Percentiles rank a stretch among this genome's conserved stretches.
Evolutionary conservation across 2,888 invertebrate species (phyloP).

Genomic region (Melinaea marsaeus): DNA sequence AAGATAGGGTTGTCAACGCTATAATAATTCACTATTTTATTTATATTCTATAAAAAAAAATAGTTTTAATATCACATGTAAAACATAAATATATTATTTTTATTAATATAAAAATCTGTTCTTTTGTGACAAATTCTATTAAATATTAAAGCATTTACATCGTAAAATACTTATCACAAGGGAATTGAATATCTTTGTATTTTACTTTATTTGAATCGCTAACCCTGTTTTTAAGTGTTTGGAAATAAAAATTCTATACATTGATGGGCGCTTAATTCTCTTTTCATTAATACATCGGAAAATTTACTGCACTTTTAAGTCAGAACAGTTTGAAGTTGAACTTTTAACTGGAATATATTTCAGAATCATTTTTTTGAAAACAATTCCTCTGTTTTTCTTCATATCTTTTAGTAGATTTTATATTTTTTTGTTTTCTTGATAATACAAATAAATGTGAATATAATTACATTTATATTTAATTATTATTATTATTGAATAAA

Average conservation of each 20-base stretch:
- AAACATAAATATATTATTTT: too few species aligned
- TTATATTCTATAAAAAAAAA: not conserved
- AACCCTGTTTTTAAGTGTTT: slow-evolving; percentile 8
- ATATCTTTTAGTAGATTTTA: too few species aligned
- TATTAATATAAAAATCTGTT: too few species aligned
- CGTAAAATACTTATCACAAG: not conserved
- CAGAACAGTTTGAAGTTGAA: not conserved
- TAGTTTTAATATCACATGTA: too few species aligned
- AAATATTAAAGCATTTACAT: not conserved
- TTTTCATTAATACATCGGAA: slow-evolving; percentile 9
- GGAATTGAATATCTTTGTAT: too few species aligned
- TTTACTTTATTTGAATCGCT: not conserved
- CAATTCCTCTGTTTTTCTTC: not conserved
- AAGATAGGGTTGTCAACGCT: slow-evolving; percentile 14
- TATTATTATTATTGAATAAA: too few species aligned
- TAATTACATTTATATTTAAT: too few species aligned
- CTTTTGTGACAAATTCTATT: not conserved
- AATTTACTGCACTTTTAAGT: slow-evolving; percentile 9
- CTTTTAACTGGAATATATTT: not conserved
- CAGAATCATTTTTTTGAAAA: not conserved
- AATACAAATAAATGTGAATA: too few species aligned
- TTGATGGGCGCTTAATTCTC: slow-evolving; percentile 12
- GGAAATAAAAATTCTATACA: slow-evolving; percentile 7
- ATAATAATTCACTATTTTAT: not conserved
- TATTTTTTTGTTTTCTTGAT: too few species aligned